phyloP scores from a whole-genome alignment of 2,888 invertebrate species.

The Eupsilia transversa region DNA sequence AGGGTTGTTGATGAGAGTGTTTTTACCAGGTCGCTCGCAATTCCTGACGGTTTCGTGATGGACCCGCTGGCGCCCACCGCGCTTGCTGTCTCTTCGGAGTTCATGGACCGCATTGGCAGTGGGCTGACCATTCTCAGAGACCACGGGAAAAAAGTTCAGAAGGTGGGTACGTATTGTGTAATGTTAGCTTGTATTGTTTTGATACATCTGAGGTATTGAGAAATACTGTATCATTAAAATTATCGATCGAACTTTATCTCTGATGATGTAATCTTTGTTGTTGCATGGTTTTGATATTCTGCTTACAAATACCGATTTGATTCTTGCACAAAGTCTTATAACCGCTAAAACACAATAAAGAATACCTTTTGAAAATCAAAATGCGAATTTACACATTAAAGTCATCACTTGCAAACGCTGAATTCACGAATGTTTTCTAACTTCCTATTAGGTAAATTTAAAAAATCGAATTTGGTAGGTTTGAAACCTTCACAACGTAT shows the following conservation, averaged over 20 bases:
- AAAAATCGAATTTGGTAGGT: no score
- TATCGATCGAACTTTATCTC: neutral
- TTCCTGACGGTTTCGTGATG: constrained; percentile 88
- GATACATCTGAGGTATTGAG: neutral
- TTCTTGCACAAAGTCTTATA: neutral
- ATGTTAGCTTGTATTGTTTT: constrained; percentile 33
- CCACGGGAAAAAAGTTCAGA: constrained; percentile 88
- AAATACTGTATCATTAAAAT: constrained; percentile 5
- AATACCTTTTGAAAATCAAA: neutral
- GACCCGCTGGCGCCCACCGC: constrained; percentile 87
- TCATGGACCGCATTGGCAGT: constrained; percentile 88
- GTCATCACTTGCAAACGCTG: neutral
- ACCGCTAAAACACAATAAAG: neutral
- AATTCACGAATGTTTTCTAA: neutral
- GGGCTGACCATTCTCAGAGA: constrained; percentile 85
- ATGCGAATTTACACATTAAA: neutral
- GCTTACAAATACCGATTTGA: neutral
- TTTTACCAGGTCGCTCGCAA: constrained; percentile 84
- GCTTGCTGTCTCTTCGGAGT: constrained; percentile 85
- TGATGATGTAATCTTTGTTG: constrained; percentile 4
- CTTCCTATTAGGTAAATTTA: neutral
- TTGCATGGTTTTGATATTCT: neutral
- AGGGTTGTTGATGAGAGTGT: constrained; percentile 33
- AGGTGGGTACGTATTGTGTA: constrained; percentile 74
- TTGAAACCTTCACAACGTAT: constrained; percentile 7